Evolutionary conservation across 2,888 invertebrate species (phyloP), one percentile per base, ranked within the genome.

Genomic region (Plagodis dolabraria): DNA sequence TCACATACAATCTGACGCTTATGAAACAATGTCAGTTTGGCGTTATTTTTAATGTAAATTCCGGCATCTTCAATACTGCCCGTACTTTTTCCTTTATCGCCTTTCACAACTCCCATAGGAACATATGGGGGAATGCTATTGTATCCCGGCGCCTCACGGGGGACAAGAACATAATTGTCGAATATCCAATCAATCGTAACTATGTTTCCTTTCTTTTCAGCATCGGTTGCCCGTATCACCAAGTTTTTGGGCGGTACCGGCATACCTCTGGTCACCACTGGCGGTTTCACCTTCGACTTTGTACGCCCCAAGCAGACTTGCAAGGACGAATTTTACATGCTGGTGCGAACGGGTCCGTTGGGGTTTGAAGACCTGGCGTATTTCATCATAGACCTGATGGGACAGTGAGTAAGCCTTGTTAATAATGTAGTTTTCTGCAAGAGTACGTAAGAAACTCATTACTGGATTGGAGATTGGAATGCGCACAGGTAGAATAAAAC

Each of bases 251-350:
- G 95, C 40, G 94, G 93, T 35, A 95, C 96, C 7, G 95, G 95
- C 7, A 95, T 94, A 0, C 97, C 98, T 0, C 84, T 97, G 10
- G 91, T 98, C 53, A 96, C 97, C 0, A 96, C 96, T 0, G 97
- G 97, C 0, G 98, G 96, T 0, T 95, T 97, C 61, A 95, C 96
- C 0, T 95, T 94, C 71, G 97, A 97, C 84, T 98, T 97, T 79
- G 95, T 95, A 35, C 89, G 93, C 53, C 93, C 94, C 12, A 97
- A 97, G 80, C 95, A 93, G 0, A 88, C 90, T 4, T 96, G 96
- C 72, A 85, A 91, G 0, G 94, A 96, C 69, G 97, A 98, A 82
- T 97, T 95, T 82, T 96, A 96, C 77, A 96, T 97, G 95, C 89
- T 96, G 40, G 93, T 96, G 5, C 94, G 97, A 56, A 93, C 96